A percentile compares a stretch with the other conserved stretches of the same genome.
Evolutionary conservation across 2,113 vertebrate genomes (phyloP).

Genomic region (Anthoscopus minutus): DNA sequence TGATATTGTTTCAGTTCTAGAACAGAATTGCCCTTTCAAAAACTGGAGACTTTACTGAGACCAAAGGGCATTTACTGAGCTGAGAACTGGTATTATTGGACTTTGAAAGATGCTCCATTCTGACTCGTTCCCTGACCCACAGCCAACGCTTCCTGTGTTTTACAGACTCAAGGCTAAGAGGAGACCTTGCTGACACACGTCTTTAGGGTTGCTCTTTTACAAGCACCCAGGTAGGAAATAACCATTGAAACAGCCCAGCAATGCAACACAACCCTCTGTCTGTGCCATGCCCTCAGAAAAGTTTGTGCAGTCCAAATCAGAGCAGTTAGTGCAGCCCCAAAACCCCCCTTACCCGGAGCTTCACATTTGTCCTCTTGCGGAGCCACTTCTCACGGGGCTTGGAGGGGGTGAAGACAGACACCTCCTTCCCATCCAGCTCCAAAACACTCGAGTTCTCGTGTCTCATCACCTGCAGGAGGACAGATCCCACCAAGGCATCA

Average conservation of each 20-base stretch:
- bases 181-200: background rate
- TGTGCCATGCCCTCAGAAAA: background rate
- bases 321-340: background rate
- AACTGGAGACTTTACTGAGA: background rate
- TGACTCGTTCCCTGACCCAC: background rate
- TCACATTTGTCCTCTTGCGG: constrained; percentile 90
- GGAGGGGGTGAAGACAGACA: constrained; percentile 90
- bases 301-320: background rate
- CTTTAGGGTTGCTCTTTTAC: background rate
- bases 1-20: background rate
- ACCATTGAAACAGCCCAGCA: background rate
- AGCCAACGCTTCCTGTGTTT: background rate
- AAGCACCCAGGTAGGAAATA: background rate
- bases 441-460: constrained; percentile 88
- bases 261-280: background rate
- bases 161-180: background rate
- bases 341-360: constrained; percentile 79
- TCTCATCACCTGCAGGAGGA: constrained; percentile 83
- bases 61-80: background rate
- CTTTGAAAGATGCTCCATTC: background rate
- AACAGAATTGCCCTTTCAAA: background rate
- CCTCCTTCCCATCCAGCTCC: constrained; percentile 92
- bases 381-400: constrained; percentile 95
- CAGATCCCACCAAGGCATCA: background rate
- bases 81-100: background rate